Evolutionary conservation across 2,888 invertebrate species (phyloP).

Genomic region (Caenorhabditis auriculariae): DNA sequence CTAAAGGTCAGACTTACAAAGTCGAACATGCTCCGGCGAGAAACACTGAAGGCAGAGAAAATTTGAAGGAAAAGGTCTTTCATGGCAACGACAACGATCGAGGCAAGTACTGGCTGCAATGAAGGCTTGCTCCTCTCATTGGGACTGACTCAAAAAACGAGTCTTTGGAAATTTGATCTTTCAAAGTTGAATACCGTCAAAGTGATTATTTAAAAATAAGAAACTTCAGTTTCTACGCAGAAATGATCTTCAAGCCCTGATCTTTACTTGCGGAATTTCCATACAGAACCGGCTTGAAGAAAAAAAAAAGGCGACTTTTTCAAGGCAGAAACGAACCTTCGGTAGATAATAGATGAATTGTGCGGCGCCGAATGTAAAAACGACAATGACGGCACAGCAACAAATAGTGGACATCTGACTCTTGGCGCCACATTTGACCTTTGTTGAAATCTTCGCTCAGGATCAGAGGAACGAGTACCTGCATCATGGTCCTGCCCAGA

Average conservation of each 20-base stretch:
- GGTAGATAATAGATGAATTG: constrained; percentile 41
- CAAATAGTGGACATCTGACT: constrained; percentile 46
- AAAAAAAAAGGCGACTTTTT: too few relatives aligned
- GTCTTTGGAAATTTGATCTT: too few relatives aligned
- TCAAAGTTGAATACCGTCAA: too few relatives aligned
- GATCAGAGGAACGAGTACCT: constrained; percentile 63
- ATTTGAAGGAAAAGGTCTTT: constrained; percentile 51
- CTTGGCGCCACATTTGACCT: constrained; percentile 25
- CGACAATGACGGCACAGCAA: constrained; percentile 30
- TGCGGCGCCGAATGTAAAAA: constrained; percentile 39
- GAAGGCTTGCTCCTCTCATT: too few relatives aligned
- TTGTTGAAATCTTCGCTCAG: too few relatives aligned
- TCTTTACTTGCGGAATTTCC: too few relatives aligned
- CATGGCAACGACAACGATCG: constrained; percentile 52
- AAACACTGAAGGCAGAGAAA: constrained; percentile 16
- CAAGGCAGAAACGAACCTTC: too few relatives aligned
- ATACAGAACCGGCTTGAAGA: too few relatives aligned
- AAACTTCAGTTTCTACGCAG: too few relatives aligned
- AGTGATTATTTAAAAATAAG: too few relatives aligned
- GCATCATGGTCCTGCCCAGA: constrained; percentile 59
- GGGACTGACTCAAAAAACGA: too few relatives aligned
- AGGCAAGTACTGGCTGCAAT: constrained; percentile 44
- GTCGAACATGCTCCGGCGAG: constrained; percentile 39
- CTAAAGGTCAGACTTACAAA: constrained; percentile 40
- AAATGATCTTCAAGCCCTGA: too few relatives aligned